phyloP scores from a whole-genome alignment of 2,797 vertebrate genomes.

The Karalla daura region DNA sequence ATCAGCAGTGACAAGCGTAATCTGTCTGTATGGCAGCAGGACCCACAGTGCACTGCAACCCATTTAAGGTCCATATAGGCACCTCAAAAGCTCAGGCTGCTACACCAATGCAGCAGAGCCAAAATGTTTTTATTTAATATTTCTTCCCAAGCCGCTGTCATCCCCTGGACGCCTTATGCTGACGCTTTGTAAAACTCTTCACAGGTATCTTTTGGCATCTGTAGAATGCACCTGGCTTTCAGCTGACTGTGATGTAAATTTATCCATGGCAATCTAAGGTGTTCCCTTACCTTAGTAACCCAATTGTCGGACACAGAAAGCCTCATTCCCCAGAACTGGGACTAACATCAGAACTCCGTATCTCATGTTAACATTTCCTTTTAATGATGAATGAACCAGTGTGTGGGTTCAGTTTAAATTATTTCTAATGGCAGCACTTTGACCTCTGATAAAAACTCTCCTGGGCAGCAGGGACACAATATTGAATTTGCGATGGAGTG shows the following conservation, averaged over 20 bases:
- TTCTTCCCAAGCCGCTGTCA: background rate
- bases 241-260: no score
- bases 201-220: no score
- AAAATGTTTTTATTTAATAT: constrained; percentile 47
- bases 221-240: no score
- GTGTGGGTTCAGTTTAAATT: no score
- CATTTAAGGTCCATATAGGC: constrained; percentile 54
- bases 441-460: constrained; percentile 47
- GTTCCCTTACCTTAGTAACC: no score
- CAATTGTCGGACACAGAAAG: no score
- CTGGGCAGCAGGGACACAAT: constrained; percentile 35
- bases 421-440: constrained; percentile 26
- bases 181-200: background rate
- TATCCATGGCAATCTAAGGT: no score
- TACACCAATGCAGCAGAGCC: constrained; percentile 14
- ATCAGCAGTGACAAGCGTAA: constrained; percentile 72
- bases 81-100: constrained; percentile 27
- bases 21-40: constrained; percentile 69
- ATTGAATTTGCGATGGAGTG: constrained; percentile 45
- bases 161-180: background rate
- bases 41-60: constrained; percentile 58
- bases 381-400: no score
- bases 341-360: no score
- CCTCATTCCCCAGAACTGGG: no score
- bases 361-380: no score